phyloP scores from a whole-genome alignment of 2,797 vertebrate species.

The Argyrosomus regius region DNA sequence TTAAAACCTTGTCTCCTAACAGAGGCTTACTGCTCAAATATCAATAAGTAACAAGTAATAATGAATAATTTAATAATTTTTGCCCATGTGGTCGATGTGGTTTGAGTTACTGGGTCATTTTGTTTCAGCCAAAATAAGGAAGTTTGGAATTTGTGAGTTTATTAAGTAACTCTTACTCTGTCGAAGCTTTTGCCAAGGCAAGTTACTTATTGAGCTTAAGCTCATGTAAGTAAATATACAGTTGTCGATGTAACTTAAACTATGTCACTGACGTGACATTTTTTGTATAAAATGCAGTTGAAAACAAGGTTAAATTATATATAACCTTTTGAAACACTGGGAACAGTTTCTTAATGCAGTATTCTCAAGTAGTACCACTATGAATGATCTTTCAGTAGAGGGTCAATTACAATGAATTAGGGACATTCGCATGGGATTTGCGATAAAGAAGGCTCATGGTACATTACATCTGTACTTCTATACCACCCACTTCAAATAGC shows the following conservation, averaged over 20 bases:
- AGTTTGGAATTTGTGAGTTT: conserved; percentile 13
- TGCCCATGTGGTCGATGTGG: conserved; percentile 32
- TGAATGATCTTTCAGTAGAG: background rate
- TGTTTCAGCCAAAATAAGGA: conserved; percentile 12
- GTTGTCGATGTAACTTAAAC: background rate
- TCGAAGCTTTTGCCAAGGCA: conserved; percentile 4
- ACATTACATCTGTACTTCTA: conserved; percentile 8
- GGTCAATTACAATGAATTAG: conserved; percentile 15
- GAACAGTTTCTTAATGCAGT: background rate
- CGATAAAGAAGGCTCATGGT: background rate
- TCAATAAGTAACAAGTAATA: conserved; percentile 56
- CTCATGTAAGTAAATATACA: background rate
- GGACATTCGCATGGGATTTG: background rate
- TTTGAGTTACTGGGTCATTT: conserved; percentile 48
- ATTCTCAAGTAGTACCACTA: background rate
- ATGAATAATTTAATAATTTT: conserved; percentile 51
- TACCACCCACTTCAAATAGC: conserved; percentile 1
- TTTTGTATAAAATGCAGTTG: too few species aligned
- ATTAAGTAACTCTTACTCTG: conserved; percentile 4
- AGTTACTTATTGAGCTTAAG: background rate
- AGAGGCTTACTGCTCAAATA: conserved; percentile 18
- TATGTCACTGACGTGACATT: too few species aligned
- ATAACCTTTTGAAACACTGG: background rate
- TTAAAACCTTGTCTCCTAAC: conserved; percentile 37
- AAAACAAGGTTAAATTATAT: background rate